Conservation (phyloP, 1,140 invertebrate species). For the Acromyrmex charruanus region DNA sequence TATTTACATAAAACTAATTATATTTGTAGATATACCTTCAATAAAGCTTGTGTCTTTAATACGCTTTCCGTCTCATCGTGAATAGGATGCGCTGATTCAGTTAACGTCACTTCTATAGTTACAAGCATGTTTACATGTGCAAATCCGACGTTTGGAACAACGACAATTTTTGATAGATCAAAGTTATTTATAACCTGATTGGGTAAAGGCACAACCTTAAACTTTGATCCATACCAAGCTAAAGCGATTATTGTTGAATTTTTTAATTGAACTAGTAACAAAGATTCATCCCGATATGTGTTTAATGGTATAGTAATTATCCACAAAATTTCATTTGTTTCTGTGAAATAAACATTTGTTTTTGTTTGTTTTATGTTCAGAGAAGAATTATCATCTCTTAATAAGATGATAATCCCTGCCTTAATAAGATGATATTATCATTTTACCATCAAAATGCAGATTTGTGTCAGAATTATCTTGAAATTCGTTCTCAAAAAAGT, state of each 20-base stretch:
- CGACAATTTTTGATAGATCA: slow-evolving; percentile 73
- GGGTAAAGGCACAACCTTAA: slow-evolving; percentile 68
- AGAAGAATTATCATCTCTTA: background rate
- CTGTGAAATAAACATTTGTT: slow-evolving; percentile 57
- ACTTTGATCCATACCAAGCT: slow-evolving; percentile 76
- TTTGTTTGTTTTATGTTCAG: background rate
- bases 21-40: slow-evolving; percentile 64
- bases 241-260: slow-evolving; percentile 74
- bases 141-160: slow-evolving; percentile 79
- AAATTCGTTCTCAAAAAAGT: slow-evolving; percentile 68
- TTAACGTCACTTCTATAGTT: slow-evolving; percentile 69
- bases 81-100: slow-evolving; percentile 45
- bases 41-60: slow-evolving; percentile 61
- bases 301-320: slow-evolving; percentile 73
- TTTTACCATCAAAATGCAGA: slow-evolving; percentile 68
- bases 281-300: slow-evolving; percentile 81
- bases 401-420: no score
- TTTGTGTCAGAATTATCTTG: slow-evolving; percentile 54
- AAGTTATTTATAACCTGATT: slow-evolving; percentile 66
- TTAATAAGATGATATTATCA: background rate
- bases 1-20: background rate
- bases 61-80: slow-evolving; percentile 69
- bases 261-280: slow-evolving; percentile 77
- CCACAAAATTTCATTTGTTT: slow-evolving; percentile 74
- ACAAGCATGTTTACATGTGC: slow-evolving; percentile 72